phyloP scores from a whole-genome alignment of 1,140 invertebrate genomes.

The Thaumatotibia leucotreta region DNA sequence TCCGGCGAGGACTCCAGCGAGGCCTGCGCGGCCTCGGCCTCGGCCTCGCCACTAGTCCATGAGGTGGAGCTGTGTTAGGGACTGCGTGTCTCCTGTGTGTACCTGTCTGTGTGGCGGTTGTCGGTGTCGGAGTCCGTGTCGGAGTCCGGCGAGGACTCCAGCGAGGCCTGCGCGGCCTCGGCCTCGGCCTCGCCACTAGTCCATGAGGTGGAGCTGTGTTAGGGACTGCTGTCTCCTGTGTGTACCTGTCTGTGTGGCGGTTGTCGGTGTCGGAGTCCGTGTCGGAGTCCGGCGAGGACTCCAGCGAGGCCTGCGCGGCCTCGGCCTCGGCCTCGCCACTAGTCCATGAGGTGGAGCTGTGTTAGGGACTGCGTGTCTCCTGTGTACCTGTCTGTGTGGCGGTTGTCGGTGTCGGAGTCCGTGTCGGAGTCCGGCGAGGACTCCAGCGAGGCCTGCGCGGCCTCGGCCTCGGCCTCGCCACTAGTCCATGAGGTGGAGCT shows the following conservation, averaged over 20 bases:
- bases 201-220: too few species aligned
- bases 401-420: constrained; percentile 79
- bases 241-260: constrained; percentile 72
- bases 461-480: constrained; percentile 5
- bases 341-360: too few species aligned
- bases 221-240: too few species aligned
- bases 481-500: too few species aligned
- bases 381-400: constrained; percentile 74
- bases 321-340: constrained; percentile 8
- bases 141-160: constrained; percentile 84
- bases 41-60: too few species aligned
- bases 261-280: constrained; percentile 80
- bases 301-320: constrained; percentile 76
- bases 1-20: constrained; percentile 85
- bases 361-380: too few species aligned
- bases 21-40: constrained; percentile 53
- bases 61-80: too few species aligned
- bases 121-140: constrained; percentile 81
- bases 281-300: constrained; percentile 84
- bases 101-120: constrained; percentile 74
- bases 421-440: constrained; percentile 84
- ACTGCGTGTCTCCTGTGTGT: too few species aligned
- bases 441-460: constrained; percentile 78
- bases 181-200: constrained; percentile 84
- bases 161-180: constrained; percentile 81